Evolutionary conservation across 2,113 vertebrate genomes (phyloP).

Genomic region (Ageneiosus marmoratus): DNA sequence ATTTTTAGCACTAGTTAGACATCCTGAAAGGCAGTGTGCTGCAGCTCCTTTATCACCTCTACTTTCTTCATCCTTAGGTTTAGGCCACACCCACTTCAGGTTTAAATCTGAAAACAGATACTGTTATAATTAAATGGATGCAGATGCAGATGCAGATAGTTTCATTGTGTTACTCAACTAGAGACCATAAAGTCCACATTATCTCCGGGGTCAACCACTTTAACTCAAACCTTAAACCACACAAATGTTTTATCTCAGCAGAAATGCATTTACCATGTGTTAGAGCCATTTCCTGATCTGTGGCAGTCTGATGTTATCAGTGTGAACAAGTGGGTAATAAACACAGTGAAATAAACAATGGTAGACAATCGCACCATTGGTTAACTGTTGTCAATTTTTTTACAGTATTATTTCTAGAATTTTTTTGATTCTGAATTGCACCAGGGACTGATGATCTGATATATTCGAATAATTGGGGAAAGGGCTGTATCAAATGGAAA

Average conservation of each 20-base stretch:
- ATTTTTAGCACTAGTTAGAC: no score
- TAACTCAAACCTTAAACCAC: conserved; percentile 7
- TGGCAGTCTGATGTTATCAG: neutral
- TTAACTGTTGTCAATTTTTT: neutral
- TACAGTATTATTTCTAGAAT: neutral
- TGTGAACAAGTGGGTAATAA: neutral
- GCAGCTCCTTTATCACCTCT: neutral
- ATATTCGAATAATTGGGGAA: neutral
- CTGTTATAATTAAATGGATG: neutral
- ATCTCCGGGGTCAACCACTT: neutral
- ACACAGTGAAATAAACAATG: conserved; percentile 4
- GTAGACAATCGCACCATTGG: neutral
- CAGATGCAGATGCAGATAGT: neutral
- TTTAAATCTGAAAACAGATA: neutral
- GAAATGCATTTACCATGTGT: neutral
- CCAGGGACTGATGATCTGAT: neutral
- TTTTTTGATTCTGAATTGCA: neutral
- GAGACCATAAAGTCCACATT: neutral
- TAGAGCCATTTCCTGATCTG: neutral
- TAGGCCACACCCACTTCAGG: neutral
- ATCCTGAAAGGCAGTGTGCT: neutral
- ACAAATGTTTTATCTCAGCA: conserved; percentile 19
- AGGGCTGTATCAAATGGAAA: neutral
- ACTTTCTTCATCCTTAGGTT: neutral
- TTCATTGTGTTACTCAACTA: neutral